Evolutionary conservation across 1,140 invertebrate species (phyloP).

Genomic region (Lordiphosa collinella): DNA sequence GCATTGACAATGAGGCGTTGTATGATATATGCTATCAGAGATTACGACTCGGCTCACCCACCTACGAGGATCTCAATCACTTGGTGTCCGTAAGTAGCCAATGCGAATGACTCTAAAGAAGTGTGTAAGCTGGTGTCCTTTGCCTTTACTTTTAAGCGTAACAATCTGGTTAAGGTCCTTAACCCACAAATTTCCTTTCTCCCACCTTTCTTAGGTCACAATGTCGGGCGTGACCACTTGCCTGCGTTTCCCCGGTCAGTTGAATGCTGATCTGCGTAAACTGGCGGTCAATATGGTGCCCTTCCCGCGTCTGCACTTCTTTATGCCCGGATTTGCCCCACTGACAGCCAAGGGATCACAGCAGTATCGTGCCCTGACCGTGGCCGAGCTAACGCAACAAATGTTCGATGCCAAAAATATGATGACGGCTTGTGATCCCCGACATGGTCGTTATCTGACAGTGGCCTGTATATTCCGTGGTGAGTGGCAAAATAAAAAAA

Average conservation of each 20-base stretch:
- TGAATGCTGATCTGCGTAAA: slow-evolving; percentile 95
- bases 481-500: slow-evolving; percentile 49
- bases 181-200: not conserved
- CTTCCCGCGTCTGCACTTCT: slow-evolving; percentile 97
- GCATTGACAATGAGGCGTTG: slow-evolving; percentile 85
- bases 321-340: slow-evolving; percentile 97
- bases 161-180: not conserved
- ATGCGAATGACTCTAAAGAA: not conserved
- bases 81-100: slow-evolving; percentile 83
- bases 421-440: slow-evolving; percentile 98
- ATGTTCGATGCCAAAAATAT: slow-evolving; percentile 96
- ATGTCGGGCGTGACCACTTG: slow-evolving; percentile 95
- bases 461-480: slow-evolving; percentile 97
- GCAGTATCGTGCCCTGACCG: slow-evolving; percentile 91
- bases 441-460: slow-evolving; percentile 95
- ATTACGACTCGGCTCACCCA: slow-evolving; percentile 87
- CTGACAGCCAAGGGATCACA: slow-evolving; percentile 92
- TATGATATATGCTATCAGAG: slow-evolving; percentile 85
- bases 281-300: slow-evolving; percentile 99
- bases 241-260: slow-evolving; percentile 89
- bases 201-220: slow-evolving; percentile 79
- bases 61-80: slow-evolving; percentile 89
- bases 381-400: slow-evolving; percentile 93
- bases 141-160: too few species aligned
- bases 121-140: too few species aligned